Conservation (phyloP, 2,888 invertebrate genomes). For the Ectemnius continuus region DNA sequence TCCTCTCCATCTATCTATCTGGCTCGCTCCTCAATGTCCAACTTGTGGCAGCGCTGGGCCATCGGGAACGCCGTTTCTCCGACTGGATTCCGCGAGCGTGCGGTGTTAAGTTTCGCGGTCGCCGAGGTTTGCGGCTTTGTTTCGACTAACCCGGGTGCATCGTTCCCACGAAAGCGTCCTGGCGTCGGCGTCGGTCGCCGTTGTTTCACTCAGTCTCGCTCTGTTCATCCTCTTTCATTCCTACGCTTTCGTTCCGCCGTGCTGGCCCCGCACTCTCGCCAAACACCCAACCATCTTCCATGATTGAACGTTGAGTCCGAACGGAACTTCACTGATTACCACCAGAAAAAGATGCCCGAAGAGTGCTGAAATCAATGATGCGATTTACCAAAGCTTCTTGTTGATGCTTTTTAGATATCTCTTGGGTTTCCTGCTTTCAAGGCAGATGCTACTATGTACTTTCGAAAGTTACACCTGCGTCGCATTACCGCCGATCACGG, state of each 20-base stretch:
- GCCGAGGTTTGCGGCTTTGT: constrained; percentile 73
- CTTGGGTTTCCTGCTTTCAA: too few species aligned
- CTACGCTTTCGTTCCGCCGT: constrained; percentile 33
- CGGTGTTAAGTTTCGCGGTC: constrained; percentile 76
- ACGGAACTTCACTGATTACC: too few species aligned
- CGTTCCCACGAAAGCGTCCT: constrained; percentile 66
- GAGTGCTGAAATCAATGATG: too few species aligned
- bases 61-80: constrained; percentile 36
- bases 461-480: too few species aligned
- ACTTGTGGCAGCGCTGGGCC: not conserved
- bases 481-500: too few species aligned
- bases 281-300: not conserved
- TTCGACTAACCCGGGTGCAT: constrained; percentile 62
- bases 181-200: too few species aligned
- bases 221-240: constrained; percentile 31
- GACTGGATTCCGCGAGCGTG: constrained; percentile 48
- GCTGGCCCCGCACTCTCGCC: constrained; percentile 8
- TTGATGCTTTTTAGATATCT: too few species aligned
- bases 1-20: constrained; percentile 6
- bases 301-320: constrained; percentile 21
- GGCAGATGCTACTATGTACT: too few species aligned
- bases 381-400: too few species aligned
- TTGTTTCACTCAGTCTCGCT: constrained; percentile 23
- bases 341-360: too few species aligned
- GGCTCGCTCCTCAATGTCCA: too few species aligned